phyloP scores from a whole-genome alignment of 2,888 invertebrate genomes.

The Beris chalybata region DNA sequence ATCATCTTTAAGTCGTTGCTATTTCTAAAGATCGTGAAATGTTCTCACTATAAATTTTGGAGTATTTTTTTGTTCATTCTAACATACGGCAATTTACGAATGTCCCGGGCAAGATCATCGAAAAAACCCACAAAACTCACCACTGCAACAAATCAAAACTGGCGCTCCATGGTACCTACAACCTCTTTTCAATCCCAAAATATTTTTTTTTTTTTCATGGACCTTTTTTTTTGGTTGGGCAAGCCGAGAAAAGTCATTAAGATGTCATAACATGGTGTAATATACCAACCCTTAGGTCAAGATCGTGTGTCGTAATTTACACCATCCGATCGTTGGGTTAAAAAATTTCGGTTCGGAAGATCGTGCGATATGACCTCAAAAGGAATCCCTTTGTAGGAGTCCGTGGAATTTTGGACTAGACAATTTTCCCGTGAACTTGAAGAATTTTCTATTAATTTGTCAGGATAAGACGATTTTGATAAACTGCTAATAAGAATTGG shows the following conservation, averaged over 20 bases:
- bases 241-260: conserved; percentile 15
- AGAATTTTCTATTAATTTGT: conserved; percentile 5
- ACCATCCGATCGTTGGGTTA: conserved; percentile 20
- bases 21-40: too few species aligned
- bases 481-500: background rate
- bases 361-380: background rate
- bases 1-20: too few species aligned
- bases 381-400: too few species aligned
- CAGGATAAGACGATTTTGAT: background rate
- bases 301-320: conserved; percentile 25
- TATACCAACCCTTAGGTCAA: conserved; percentile 18
- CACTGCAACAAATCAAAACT: conserved; percentile 17
- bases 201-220: background rate
- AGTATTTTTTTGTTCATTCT: too few species aligned
- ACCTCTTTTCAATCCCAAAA: background rate
- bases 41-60: too few species aligned
- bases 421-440: too few species aligned
- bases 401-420: too few species aligned
- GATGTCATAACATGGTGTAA: conserved; percentile 30
- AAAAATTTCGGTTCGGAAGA: background rate
- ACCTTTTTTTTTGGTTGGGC: background rate
- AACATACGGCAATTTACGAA: too few species aligned
- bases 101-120: too few species aligned
- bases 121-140: background rate
- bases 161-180: conserved; percentile 8